Conservation (phyloP, 2,113 vertebrate species). For the Sorex araneus region DNA sequence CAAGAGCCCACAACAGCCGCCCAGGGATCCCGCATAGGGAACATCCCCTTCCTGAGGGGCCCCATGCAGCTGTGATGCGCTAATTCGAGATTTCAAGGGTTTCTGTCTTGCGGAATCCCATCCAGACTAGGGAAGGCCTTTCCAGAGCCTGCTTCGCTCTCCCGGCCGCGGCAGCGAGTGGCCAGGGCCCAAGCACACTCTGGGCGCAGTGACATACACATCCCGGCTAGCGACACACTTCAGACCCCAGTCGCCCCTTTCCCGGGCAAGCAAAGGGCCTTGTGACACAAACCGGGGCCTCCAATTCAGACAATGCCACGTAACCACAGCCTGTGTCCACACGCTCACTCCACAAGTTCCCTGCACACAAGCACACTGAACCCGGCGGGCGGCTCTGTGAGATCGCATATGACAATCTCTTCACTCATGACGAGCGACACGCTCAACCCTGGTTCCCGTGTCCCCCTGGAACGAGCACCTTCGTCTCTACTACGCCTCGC, state of each 20-base stretch:
- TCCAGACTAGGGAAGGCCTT: background rate
- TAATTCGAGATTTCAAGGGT: background rate
- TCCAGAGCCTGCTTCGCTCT: background rate
- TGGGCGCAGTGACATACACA: background rate
- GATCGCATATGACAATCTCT: background rate
- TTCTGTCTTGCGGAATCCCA: background rate
- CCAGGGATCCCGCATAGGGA: background rate
- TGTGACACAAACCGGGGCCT: background rate
- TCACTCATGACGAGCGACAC: background rate
- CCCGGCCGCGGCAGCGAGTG: background rate
- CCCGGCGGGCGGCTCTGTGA: background rate
- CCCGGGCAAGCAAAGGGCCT: constrained; percentile 12
- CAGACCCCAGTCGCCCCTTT: background rate
- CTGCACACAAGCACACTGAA: background rate
- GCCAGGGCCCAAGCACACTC: background rate
- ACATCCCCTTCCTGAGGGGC: background rate
- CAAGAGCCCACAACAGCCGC: too few species aligned
- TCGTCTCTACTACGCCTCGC: too few species aligned
- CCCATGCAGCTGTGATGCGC: background rate
- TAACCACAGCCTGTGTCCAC: too few species aligned
- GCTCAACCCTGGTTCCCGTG: too few species aligned
- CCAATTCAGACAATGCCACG: background rate
- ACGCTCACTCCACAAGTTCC: background rate
- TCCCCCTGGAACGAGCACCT: too few species aligned
- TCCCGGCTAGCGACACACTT: background rate